phyloP scores from a whole-genome alignment of 2,113 vertebrate species.

The Meleagris gallopavo region DNA sequence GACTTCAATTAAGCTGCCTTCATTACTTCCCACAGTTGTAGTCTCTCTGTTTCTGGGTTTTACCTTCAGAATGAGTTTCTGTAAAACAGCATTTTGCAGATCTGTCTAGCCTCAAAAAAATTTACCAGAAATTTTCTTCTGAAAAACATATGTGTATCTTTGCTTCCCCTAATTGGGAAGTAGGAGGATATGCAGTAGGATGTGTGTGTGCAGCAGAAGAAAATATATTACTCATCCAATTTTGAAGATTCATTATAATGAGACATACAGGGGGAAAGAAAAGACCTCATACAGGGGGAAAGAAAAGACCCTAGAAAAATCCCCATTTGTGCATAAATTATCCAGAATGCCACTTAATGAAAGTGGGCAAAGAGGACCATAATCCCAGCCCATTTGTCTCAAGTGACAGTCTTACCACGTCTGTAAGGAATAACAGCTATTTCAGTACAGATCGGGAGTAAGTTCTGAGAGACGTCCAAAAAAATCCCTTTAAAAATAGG shows the following conservation, averaged over 20 bases:
- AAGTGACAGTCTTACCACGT: neutral
- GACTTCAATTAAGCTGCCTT: neutral
- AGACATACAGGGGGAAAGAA: neutral
- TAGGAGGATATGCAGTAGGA: neutral
- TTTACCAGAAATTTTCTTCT: neutral
- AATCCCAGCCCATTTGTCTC: neutral
- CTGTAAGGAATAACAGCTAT: neutral
- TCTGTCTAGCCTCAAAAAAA: accelerated
- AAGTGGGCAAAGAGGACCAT: neutral
- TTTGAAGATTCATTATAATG: neutral
- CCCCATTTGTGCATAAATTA: neutral
- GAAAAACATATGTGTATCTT: neutral
- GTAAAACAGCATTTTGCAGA: neutral
- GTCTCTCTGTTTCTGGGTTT: neutral
- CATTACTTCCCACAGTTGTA: neutral
- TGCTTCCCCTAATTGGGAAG: neutral
- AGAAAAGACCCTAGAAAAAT: neutral
- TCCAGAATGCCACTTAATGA: neutral
- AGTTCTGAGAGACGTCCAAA: neutral
- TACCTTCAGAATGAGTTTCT: neutral
- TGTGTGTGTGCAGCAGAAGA: neutral
- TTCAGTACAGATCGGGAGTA: neutral
- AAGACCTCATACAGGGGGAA: accelerated
- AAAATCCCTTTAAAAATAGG: neutral
- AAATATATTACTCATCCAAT: neutral